Evolutionary conservation across 1,140 invertebrate genomes (phyloP), one percentile per base, ranked within the genome.

Genomic region (Scaptomyza montana): DNA sequence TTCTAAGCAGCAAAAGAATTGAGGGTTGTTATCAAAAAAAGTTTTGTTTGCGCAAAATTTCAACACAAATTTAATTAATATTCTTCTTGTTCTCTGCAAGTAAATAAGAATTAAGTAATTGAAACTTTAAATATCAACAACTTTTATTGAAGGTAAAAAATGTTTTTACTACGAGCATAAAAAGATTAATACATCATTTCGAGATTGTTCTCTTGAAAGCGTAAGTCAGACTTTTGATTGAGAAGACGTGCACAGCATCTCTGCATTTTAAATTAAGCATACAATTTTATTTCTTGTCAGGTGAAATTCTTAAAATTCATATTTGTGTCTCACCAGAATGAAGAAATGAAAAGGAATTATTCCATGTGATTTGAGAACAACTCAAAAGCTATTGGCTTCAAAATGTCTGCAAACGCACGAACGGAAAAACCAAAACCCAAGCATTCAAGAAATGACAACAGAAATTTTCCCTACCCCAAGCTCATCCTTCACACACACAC

Each of bases 361-460:
- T 57, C 30, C 19, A 10, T 65, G 46, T 46, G 62, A 46, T 51
- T 57, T 36, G 33, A 16, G 33, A 55, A 10, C 25, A 19, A 57
- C 16, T 28, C 41, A 5, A 30, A 64, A 49, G 47, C 16, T 25
- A 51, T 56, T 56, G 41, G 50, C 51, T 57, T 30, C 12, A 62
- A 62, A 53, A 51, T 51, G 51, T 57, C 45, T 60, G 63, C 56
- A 51, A 25, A 77, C 61, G 53, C 41, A 62, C 46, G 39, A 62
- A 57, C 39, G 39, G n/a, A 62, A 45, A 63, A 74, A 64, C 51
- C 55, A 56, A 71, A 70, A 78, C 63, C 51, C n/a, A 76, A 86
- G 62, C 72, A 87, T 87, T 89, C 76, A 71, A 73, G 82, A 78
- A 82, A 87, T 87, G 79, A 87, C 79, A 86, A 87, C 82, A 76